These are phyloP conservation scores for Merodon equestris DNA, from an alignment of 2,888 invertebrate genomes.

Conservation along the genomic window DNA sequence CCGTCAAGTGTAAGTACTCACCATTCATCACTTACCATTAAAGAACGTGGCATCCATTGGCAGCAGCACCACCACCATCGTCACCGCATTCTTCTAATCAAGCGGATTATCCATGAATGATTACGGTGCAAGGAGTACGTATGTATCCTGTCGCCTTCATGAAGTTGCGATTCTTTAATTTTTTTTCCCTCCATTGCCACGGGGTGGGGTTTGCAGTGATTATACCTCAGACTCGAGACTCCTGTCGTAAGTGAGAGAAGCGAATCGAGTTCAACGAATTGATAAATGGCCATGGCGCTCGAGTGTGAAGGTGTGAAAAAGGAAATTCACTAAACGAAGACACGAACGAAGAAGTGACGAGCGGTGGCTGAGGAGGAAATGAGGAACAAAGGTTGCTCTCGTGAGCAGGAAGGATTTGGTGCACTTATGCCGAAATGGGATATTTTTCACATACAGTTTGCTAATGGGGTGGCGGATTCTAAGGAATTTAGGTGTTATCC, in stretches of 20 bases:
- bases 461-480: neutral
- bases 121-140: constrained; percentile 59
- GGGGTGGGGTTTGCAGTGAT: constrained; percentile 53
- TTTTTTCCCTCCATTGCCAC: neutral
- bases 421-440: constrained; percentile 55
- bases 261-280: constrained; percentile 56
- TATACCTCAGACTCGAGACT: constrained; percentile 38
- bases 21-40: constrained; percentile 66
- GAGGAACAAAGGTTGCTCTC: constrained; percentile 5
- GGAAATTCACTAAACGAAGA: constrained; percentile 20
- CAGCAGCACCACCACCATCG: constrained; percentile 25
- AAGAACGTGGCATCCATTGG: neutral
- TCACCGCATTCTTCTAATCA: constrained; percentile 62
- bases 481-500: too few relatives aligned
- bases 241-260: neutral
- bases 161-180: neutral
- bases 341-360: neutral
- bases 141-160: constrained; percentile 5
- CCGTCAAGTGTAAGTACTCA: constrained; percentile 67
- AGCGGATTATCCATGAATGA: constrained; percentile 68
- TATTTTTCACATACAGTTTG: constrained; percentile 33
- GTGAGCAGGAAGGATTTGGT: constrained; percentile 60
- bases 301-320: constrained; percentile 61
- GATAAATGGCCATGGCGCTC: constrained; percentile 56
- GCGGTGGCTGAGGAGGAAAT: constrained; percentile 1